Base-by-base conservation (phyloP, 2,113 vertebrate species). In the Leucopsar rothschildi region DNA sequence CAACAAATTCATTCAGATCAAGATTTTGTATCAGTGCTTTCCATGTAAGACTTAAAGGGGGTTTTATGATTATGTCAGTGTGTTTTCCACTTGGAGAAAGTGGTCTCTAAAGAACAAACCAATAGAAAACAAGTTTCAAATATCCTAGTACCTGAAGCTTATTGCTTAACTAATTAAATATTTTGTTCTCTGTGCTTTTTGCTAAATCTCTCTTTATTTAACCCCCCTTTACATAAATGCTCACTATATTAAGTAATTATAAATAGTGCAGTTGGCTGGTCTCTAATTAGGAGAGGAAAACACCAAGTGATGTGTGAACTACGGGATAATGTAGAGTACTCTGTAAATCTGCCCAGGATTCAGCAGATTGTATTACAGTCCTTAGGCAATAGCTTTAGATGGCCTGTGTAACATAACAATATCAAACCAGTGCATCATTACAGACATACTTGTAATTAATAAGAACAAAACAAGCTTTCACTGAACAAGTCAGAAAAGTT, bases 221-320 rank as follows among this genome's bases (percentile, higher is more conserved):
- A 85, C 76, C 40, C 33, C 47, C 90, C 64, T 86, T 70, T 82
- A 40, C 64, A 88, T 70, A 85, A 71, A 75, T 60, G 44, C 70
- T 83, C 72, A 4, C 93, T 68, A 90, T 91, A 63, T 84, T 95
- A 96, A 96, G 78, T 96, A 96, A 96, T 97, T 96, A 84, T 61
- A 95, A 96, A 73, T 71, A 94, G 70, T 45, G 71, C 82, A 97
- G 94, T 89, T 82, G 91, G 70, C 70, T 96, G 73, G 72, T 91
- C 85, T 97, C 64, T 96, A 97, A 94, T 97, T 96, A 97, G 77
- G 33, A 82, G 37, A 96, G 50, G 68, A 61, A 93, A 95, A 76
- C 72, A 70, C 80, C 77, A 89, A 76, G 55, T 81, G 77, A 84
- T 63, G 90, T 65, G 35, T 96, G 92, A 97, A 97, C 57, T 93